Conservation (phyloP, 2,797 vertebrate genomes). For the Crenichthys baileyi region DNA sequence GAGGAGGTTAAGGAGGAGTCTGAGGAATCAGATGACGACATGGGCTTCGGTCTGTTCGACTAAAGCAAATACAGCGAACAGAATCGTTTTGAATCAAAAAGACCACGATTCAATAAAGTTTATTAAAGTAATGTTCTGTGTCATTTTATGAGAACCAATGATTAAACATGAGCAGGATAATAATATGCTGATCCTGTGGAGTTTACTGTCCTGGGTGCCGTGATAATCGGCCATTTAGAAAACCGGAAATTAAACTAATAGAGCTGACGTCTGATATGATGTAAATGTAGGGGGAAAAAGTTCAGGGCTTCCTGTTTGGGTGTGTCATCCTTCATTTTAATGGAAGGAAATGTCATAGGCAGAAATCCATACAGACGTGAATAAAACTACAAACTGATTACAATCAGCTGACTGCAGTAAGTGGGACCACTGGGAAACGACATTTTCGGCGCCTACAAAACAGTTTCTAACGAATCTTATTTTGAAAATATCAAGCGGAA, state of each 20-base stretch:
- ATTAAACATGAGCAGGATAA: neutral
- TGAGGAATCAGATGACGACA: constrained; percentile 93
- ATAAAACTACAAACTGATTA: neutral
- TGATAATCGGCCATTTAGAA: neutral
- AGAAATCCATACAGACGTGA: neutral
- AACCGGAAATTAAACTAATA: neutral
- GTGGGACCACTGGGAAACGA: neutral
- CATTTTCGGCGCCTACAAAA: too few relatives aligned
- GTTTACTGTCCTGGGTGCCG: neutral
- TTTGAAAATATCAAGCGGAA: constrained; percentile 39
- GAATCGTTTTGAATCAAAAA: constrained; percentile 35
- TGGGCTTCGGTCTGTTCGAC: constrained; percentile 97
- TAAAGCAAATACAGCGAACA: constrained; percentile 58
- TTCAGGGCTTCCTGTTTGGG: neutral
- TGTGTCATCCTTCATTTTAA: constrained; percentile 12
- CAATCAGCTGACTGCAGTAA: neutral
- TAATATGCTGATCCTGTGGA: neutral
- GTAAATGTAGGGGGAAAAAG: too few relatives aligned
- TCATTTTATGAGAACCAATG: neutral
- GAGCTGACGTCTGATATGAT: too few relatives aligned
- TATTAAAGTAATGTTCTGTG: neutral
- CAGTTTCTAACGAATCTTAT: constrained; percentile 12
- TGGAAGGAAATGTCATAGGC: neutral
- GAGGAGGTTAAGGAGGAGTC: constrained; percentile 89
- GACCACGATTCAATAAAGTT: constrained; percentile 62